These are phyloP conservation scores for Amiota minor DNA, from an alignment of 2,888 invertebrate species.

Conservation along the genomic window DNA sequence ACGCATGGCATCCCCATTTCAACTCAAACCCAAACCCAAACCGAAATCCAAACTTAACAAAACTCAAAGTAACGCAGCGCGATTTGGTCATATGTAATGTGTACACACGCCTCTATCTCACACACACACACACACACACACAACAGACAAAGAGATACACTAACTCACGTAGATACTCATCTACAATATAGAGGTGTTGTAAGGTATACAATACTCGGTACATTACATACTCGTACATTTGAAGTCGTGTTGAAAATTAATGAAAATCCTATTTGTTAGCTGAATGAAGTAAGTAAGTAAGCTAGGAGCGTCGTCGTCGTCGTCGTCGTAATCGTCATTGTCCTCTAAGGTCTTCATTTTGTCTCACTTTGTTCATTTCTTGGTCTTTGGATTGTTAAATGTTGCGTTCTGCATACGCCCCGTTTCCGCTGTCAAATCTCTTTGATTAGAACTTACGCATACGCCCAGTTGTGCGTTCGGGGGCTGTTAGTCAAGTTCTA, in stretches of 20 bases:
- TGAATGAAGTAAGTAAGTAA: background rate
- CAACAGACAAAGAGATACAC: constrained; percentile 30
- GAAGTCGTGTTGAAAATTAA: constrained; percentile 57
- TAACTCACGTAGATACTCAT: constrained; percentile 21
- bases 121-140: constrained; percentile 36
- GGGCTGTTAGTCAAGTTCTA: too few relatives aligned
- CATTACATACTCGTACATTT: constrained; percentile 33
- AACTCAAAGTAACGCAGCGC: background rate
- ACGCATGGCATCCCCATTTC: constrained; percentile 52
- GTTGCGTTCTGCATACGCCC: constrained; percentile 8
- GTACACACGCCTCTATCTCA: constrained; percentile 26
- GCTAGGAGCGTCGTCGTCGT: too few relatives aligned
- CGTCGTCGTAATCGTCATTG: too few relatives aligned
- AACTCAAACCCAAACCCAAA: too few relatives aligned
- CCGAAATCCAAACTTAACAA: too few relatives aligned
- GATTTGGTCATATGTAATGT: constrained; percentile 17
- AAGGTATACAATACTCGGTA: too few relatives aligned
- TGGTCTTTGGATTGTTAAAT: background rate
- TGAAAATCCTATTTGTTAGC: constrained; percentile 59
- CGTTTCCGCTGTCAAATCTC: background rate
- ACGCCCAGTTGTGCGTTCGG: constrained; percentile 7
- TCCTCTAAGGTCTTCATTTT: too few relatives aligned
- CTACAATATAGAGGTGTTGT: constrained; percentile 18
- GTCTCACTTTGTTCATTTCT: too few relatives aligned
- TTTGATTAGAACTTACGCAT: constrained; percentile 2